Evolutionary conservation across 2,113 vertebrate species (phyloP), one percentile per base, ranked within the genome.

Genomic region (Oreochromis spilurus): DNA sequence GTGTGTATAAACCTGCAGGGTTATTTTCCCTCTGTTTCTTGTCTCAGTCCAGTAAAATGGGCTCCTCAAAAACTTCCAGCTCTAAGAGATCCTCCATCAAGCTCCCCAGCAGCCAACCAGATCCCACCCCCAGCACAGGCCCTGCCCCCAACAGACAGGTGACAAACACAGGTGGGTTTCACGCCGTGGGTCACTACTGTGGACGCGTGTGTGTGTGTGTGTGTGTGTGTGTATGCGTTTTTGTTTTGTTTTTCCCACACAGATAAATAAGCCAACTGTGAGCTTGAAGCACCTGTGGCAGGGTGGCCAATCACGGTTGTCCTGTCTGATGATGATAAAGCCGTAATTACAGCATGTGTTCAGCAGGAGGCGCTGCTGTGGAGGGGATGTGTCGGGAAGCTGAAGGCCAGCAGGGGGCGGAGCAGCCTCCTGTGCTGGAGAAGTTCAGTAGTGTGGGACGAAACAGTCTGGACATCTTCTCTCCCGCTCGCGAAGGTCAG

Each of bases 391-490:
- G 95, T 83, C 96, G 96, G 90, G 98, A 98, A 92, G 95, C 95
- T 9, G 97, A 98, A 81, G 95, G 95, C 24, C 96, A 96, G 16
- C 96, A 94, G 91, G 95, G 58, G 60, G n/a, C 93, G 1, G 96
- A 96, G 79, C 84, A n/a, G 8, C 79, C 77, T 19, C 78, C 91
- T 24, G 84, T 90, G 43, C 45, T 91, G 75, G 97, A 94, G 70
- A 96, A 91, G 92, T 90, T 97, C 83, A 96, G 95, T 88, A 93
- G 93, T 38, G 91, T 97, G 13, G 91, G 97, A 62, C 96, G 96
- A 62, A 97, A 92, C 95, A 99, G 98, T 92, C 95, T 99, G 93
- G 98, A 99, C 88, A 84, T 98, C 75, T 99, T 99, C 94, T 99
- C 98, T 93, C 98, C 98, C 5, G 53, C 97, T 48, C 96, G 97